Evolutionary conservation across 2,888 invertebrate genomes (phyloP).

Genomic region (Thymelicus lineola): DNA sequence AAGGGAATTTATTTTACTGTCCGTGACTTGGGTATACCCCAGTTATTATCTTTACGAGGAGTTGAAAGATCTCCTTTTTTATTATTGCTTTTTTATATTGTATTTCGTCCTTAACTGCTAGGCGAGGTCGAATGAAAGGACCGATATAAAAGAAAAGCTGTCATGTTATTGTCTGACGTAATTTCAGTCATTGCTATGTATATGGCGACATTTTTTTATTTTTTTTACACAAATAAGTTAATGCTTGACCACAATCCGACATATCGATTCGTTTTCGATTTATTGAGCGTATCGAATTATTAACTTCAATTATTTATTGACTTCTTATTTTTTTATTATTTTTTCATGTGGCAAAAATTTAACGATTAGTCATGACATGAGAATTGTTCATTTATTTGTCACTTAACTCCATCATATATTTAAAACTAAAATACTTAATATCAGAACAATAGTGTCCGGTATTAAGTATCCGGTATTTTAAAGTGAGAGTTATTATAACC

Average conservation of each 20-base stretch:
- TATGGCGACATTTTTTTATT: too few relatives aligned
- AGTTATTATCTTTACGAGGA: slow-evolving; percentile 81
- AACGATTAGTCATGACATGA: too few relatives aligned
- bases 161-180: slow-evolving; percentile 54
- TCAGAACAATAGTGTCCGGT: too few relatives aligned
- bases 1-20: slow-evolving; percentile 54
- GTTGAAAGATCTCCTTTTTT: slow-evolving; percentile 77
- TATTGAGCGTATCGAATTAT: not conserved
- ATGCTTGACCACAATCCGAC: too few relatives aligned
- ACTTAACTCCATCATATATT: too few relatives aligned
- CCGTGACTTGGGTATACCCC: slow-evolving; percentile 59
- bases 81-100: slow-evolving; percentile 73
- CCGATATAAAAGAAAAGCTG: slow-evolving; percentile 58
- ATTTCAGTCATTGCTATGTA: slow-evolving; percentile 51
- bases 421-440: too few relatives aligned
- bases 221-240: too few relatives aligned
- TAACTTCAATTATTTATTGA: too few relatives aligned
- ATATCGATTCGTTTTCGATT: not conserved
- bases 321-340: not conserved
- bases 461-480: not conserved
- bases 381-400: too few relatives aligned
- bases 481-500: not conserved
- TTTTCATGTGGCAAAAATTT: not conserved
- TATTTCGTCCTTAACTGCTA: slow-evolving; percentile 63
- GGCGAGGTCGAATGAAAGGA: slow-evolving; percentile 59